phyloP scores from a whole-genome alignment of 2,888 invertebrate genomes.

The Ennomos quercinarius region DNA sequence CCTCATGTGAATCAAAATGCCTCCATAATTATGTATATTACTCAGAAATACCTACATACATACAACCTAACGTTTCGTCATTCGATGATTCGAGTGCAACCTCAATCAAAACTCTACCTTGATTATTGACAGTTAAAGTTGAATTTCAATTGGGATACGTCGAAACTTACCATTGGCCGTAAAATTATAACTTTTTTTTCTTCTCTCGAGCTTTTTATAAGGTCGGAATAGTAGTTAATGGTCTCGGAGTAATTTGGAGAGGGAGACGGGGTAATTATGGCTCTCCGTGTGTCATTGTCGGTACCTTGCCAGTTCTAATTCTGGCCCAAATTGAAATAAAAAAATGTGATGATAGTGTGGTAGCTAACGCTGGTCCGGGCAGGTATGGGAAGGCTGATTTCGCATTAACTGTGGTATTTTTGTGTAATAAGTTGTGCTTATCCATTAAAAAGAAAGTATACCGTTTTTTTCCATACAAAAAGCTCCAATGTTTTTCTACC shows the following conservation, averaged over 20 bases:
- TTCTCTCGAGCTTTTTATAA: slow-evolving; percentile 70
- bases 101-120: slow-evolving; percentile 31
- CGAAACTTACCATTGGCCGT: slow-evolving; percentile 59
- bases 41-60: slow-evolving; percentile 38
- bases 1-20: slow-evolving; percentile 35
- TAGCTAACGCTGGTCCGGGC: slow-evolving; percentile 13
- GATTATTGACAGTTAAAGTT: slow-evolving; percentile 16
- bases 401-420: slow-evolving; percentile 13
- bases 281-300: slow-evolving; percentile 80
- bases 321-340: slow-evolving; percentile 30
- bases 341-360: slow-evolving; percentile 20
- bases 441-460: too few species aligned
- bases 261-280: slow-evolving; percentile 75
- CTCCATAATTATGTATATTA: slow-evolving; percentile 44
- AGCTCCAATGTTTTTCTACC: too few species aligned
- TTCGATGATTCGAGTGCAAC: slow-evolving; percentile 22
- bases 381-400: slow-evolving; percentile 18
- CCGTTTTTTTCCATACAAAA: too few species aligned
- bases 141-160: slow-evolving; percentile 14
- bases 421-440: background rate
- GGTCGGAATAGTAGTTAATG: slow-evolving; percentile 78
- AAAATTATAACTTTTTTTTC: slow-evolving; percentile 66
- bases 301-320: slow-evolving; percentile 55
- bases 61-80: slow-evolving; percentile 39
- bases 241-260: slow-evolving; percentile 73